Evolutionary conservation across 2,113 vertebrate genomes (phyloP).

Genomic region (Malurus cyaneus): DNA sequence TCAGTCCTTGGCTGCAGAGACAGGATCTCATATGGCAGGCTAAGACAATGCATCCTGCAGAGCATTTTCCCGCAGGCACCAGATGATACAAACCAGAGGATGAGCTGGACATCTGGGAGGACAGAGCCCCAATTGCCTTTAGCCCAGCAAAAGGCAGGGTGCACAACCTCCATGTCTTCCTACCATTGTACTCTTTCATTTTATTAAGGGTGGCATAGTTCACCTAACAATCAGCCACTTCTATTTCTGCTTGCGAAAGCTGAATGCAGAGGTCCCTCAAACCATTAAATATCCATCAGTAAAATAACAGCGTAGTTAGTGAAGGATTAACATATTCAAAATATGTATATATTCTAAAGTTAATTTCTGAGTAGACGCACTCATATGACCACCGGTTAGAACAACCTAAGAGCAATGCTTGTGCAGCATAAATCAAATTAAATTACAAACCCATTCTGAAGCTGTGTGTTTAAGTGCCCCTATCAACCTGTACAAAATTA

Average conservation of each 20-base stretch:
- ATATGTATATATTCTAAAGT: neutral
- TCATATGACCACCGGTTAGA: slow-evolving; percentile 8
- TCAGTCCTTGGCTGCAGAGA: neutral
- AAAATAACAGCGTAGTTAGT: neutral
- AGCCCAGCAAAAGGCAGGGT: neutral
- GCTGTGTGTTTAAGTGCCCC: neutral
- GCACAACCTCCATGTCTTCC: neutral
- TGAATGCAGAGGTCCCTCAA: neutral
- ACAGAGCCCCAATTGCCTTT: neutral
- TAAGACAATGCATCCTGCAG: neutral
- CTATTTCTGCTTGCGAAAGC: neutral
- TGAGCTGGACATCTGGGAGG: neutral
- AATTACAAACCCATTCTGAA: neutral
- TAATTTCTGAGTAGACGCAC: slow-evolving; percentile 22
- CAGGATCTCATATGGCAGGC: neutral
- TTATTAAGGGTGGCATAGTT: neutral
- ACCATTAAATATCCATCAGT: neutral
- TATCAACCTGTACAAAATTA: slow-evolving; percentile 62
- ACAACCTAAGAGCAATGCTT: slow-evolving; percentile 7
- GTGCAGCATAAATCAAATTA: slow-evolving; percentile 33
- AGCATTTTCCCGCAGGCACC: neutral
- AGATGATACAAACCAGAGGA: neutral
- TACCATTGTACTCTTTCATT: neutral
- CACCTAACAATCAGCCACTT: neutral
- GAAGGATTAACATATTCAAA: slow-evolving; percentile 29